Evolutionary conservation across 2,888 invertebrate species (phyloP), one percentile per base, ranked within the genome.

Genomic region (Caenorhabditis drosophilae): DNA sequence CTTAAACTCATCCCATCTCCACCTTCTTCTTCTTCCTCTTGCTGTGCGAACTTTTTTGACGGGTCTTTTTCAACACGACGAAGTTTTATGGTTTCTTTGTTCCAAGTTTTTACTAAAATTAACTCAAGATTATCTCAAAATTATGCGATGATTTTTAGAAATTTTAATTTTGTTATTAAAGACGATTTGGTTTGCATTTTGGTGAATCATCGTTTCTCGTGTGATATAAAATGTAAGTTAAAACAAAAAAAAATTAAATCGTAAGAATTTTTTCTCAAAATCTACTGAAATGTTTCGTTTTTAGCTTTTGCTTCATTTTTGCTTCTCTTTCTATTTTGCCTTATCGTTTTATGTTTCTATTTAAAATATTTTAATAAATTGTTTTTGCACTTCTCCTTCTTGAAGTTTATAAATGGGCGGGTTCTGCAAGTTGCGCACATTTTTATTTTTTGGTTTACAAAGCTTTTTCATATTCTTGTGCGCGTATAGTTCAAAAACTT

Each of bases 51-150:
- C 36, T 15, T n/a, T n/a, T 15, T 15, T 15, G n/a, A 36, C 36
- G 36, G 36, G 36, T 36, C 36, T n/a, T n/a, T n/a, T n/a, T 36
- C 36, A n/a, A 36, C 7, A 36, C 36, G 36, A 36, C 31, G 31
- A 31, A 31, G 31, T 31, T 12, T 9, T 9, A 9, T 12, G 12
- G 6, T 12, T 9, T 31, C 7, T 31, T 31, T 31, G 6, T 31
- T 31, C 12, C 12, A 6, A 31, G 31, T 31, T 31, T 31, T 12
- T 31, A 31, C 31, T 9, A 31, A 9, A 31, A 6, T 31, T 31
- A 9, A 12, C 12, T 31, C 31, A 6, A 31, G 6, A 9, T 31
- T 31, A 31, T 31, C 7, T 31, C 7, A 31, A 31, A 12, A 31
- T 31, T 12, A 31, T 31, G 7, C 6, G 6, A 31, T 31, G 31